Base-by-base conservation (phyloP, 2,113 vertebrate genomes). In the Melanocharis versteri region DNA sequence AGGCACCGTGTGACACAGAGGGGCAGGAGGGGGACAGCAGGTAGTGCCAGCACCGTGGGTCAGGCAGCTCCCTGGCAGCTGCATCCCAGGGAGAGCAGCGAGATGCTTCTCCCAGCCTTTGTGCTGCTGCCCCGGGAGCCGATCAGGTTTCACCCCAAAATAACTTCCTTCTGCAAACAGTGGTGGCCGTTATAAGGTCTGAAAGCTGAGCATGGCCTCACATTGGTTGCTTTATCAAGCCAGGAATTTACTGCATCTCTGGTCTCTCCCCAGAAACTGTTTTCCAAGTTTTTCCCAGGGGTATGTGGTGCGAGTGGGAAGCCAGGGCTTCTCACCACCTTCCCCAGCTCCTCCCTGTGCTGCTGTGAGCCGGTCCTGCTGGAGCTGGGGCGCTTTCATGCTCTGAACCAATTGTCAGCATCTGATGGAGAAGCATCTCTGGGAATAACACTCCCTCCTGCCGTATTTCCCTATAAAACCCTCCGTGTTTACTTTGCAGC, bases 101-200 rank as follows among this genome's bases (percentile, higher is more conserved):
- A 54, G 82, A 44, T 26, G 3, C 60, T 87, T 61, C 79, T 94
- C 85, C 72, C 5, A 0, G 17, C 50, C 88, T 95, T 94, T 89
- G 51, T 88, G 79, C 65, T 7, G 33, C 94, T 81, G 77, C 83
- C 47, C 45, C 11, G 1, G 82, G 93, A 65, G 50, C 69, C 2
- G 77, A 66, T 97, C 90, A 15, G 11, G 61, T 96, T 95, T 96
- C 95, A 83, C 61, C 94, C 94, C 2, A 0, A 95, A 97, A 94
- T 96, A 96, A 82, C 82, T 51, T 48, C 60, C 75, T 90, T 79
- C 95, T 97, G 71, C 95, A 89, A 85, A 96, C 62, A 91, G 51
- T 79, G 56, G 72, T 69, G 48, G 42, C 61, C 2, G 1, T 92
- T 75, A 16, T 9, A 64, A 54, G 71, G 80, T 54, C 94, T 96